These are phyloP conservation scores for Adrianichthys oophorus DNA, from an alignment of 2,797 vertebrate species.

Conservation along the genomic window DNA sequence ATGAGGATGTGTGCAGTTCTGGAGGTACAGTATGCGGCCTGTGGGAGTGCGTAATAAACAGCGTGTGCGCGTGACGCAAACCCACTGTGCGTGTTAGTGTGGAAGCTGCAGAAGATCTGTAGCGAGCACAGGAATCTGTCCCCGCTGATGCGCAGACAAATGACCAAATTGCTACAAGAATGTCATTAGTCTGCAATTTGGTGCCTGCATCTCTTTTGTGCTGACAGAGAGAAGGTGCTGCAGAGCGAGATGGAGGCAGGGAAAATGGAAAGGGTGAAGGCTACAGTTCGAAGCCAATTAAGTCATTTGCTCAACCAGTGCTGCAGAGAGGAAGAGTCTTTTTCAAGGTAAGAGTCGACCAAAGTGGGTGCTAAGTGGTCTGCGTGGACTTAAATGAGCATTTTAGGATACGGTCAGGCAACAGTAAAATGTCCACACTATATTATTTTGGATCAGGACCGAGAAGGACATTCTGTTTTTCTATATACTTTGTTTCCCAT, in stretches of 20 bases:
- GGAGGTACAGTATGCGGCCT: background rate
- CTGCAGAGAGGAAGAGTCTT: slow-evolving; percentile 12
- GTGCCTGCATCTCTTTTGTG: slow-evolving; percentile 46
- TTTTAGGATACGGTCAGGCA: background rate
- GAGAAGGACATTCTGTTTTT: too few species aligned
- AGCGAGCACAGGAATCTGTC: background rate
- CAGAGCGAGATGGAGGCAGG: slow-evolving; percentile 26
- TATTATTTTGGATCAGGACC: too few species aligned
- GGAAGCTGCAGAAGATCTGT: background rate
- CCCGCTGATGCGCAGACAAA: slow-evolving; percentile 44
- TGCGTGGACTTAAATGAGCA: slow-evolving; percentile 16
- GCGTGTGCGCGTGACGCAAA: background rate
- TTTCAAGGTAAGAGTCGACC: slow-evolving; percentile 23
- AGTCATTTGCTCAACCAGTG: slow-evolving; percentile 40
- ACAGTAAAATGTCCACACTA: slow-evolving; percentile 1
- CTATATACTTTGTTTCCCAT: too few species aligned
- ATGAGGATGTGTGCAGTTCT: slow-evolving; percentile 5
- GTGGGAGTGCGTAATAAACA: background rate
- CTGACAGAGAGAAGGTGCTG: slow-evolving; percentile 47
- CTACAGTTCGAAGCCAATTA: slow-evolving; percentile 34
- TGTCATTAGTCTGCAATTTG: slow-evolving; percentile 58
- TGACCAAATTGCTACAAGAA: slow-evolving; percentile 50
- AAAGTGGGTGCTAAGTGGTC: slow-evolving; percentile 27
- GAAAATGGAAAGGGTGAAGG: slow-evolving; percentile 35
- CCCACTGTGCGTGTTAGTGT: background rate